Conservation (phyloP, 92 coral and sea anemone genomes). For the Parazoanthus swiftii region DNA sequence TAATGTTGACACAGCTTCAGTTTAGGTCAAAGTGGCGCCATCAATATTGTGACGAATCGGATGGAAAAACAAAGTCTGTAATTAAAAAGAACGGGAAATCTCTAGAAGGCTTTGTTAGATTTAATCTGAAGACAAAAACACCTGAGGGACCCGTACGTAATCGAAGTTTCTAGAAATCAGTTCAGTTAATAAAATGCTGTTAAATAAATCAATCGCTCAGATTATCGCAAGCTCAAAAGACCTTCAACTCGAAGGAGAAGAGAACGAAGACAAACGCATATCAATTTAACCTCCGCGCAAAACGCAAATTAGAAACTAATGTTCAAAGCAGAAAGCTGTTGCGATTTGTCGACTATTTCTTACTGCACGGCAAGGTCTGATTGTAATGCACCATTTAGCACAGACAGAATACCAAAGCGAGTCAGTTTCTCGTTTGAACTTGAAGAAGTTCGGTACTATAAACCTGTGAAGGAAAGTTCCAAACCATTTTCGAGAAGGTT, state of each 20-base stretch:
- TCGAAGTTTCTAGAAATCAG: background rate
- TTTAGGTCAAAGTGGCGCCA: background rate
- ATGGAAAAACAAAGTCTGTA: background rate
- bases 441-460: constrained; percentile 62
- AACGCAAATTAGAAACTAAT: background rate
- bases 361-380: too few species aligned
- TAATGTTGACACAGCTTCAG: background rate
- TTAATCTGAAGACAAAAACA: background rate
- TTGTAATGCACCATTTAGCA: background rate
- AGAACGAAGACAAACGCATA: background rate
- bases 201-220: background rate
- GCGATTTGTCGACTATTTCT: background rate
- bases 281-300: background rate
- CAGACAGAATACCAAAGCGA: constrained; percentile 34
- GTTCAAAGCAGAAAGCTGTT: constrained; percentile 6
- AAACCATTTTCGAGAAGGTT: background rate
- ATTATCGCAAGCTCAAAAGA: background rate
- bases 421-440: constrained; percentile 74
- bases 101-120: background rate
- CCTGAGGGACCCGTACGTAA: background rate
- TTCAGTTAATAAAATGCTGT: background rate
- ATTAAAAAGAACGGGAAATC: background rate
- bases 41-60: background rate
- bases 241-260: background rate
- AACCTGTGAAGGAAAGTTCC: constrained; percentile 35